Base-by-base conservation (phyloP, 2,888 invertebrate species). In the Melinaea marsaeus region DNA sequence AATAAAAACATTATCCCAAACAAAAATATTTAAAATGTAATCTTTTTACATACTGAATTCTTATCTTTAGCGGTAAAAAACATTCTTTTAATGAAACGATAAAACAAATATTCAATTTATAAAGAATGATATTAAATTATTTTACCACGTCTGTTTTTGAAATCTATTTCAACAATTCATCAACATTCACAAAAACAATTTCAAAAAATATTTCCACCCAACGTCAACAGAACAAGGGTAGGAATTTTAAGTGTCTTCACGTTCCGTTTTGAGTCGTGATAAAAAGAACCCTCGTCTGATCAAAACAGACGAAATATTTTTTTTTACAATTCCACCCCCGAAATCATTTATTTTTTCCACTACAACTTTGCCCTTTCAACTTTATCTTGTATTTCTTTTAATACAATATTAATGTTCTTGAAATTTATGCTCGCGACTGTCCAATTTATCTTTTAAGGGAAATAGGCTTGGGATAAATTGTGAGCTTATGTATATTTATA, bases 211-310 rank as follows among this genome's bases (percentile, higher is more conserved):
- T 67, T 65, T 66, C 65, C 45, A 63, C 65, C 65, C 46, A 11
- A 65, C 65, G 65, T 63, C 60, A 68, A 63, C 65, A 48, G 71
- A 77, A 72, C 70, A 71, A 73, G 79, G 80, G 79, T 79, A 75
- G 74, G 75, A 79, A 79, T 79, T 81, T 78, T 77, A 78, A 79
- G 76, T 74, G 69, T 72, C 70, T 75, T 72, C 72, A 71, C 72
- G 75, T 79, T 76, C 71, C 74, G 74, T 61, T 13, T 69, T 61
- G 74, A 71, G 77, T 78, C 78, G 59, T 61, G 79, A 82, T 80
- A 81, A 81, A 79, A 79, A 69, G 68, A 69, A 80, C 80, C 80
- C 79, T 77, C 68, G 73, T 77, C 75, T 63, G 61, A 67, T 65
- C 65, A 65, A 61, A 63, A 54, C 63, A 61, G 59, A 61, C 55